Conservation (phyloP, 2,113 vertebrate genomes). For the Aspiorhynchus laticeps region DNA sequence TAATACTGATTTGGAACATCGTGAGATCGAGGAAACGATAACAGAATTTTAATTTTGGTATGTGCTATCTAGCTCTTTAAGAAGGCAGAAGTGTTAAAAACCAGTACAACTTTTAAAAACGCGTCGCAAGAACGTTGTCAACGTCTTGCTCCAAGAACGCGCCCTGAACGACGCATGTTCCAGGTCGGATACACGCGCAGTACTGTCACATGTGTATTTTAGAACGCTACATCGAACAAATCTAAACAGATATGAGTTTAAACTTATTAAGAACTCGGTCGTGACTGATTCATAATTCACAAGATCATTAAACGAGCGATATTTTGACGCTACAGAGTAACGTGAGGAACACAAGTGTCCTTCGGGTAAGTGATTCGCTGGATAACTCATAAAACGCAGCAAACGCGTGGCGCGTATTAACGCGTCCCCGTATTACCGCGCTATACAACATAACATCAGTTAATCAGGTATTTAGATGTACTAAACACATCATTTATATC, state of each 20-base stretch:
- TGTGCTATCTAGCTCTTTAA: background rate
- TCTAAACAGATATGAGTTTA: background rate
- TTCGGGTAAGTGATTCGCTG: constrained; percentile 4
- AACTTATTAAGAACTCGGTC: background rate
- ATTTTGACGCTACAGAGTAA: background rate
- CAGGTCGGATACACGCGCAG: background rate
- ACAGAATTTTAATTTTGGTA: background rate
- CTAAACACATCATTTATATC: background rate
- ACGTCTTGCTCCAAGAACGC: background rate
- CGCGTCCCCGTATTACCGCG: background rate
- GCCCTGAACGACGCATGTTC: background rate
- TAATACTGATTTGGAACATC: background rate
- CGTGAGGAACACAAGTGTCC: background rate
- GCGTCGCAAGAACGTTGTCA: background rate
- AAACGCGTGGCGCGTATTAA: background rate
- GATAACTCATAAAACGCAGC: constrained; percentile 3
- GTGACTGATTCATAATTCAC: background rate
- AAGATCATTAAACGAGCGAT: no score
- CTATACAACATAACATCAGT: background rate
- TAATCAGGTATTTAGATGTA: background rate
- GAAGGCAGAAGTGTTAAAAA: background rate
- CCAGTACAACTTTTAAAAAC: background rate
- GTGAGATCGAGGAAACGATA: background rate
- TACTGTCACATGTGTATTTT: background rate
- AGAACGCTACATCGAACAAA: background rate